Conservation (phyloP, 2,888 invertebrate species). For the Lapara coniferarum region DNA sequence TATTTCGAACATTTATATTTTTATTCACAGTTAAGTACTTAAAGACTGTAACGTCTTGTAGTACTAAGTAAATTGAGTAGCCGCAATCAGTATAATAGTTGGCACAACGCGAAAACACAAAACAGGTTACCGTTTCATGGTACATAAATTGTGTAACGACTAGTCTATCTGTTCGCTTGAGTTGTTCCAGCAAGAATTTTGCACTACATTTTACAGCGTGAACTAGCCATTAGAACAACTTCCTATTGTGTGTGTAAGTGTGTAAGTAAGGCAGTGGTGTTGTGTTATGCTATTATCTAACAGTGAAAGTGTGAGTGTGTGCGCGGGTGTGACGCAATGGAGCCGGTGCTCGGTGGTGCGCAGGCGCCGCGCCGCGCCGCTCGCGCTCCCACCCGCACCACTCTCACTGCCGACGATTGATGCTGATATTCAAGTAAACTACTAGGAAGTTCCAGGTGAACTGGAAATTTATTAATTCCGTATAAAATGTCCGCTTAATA, state of each 20-base stretch:
- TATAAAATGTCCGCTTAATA: conserved; percentile 45
- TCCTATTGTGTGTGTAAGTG: conserved; percentile 75
- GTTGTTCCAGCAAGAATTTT: conserved; percentile 36
- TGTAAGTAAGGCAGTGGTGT: conserved; percentile 79
- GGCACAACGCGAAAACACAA: conserved; percentile 16
- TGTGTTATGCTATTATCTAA: conserved; percentile 77
- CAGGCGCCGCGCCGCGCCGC: conserved; percentile 54
- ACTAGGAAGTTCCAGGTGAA: conserved; percentile 69
- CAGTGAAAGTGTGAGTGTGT: conserved; percentile 81
- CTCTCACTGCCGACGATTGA: conserved; percentile 48
- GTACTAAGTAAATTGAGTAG: background rate
- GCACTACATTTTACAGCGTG: conserved; percentile 45
- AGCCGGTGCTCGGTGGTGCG: conserved; percentile 44
- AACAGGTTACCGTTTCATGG: conserved; percentile 25
- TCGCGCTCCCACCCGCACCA: conserved; percentile 58
- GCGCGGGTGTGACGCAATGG: conserved; percentile 73
- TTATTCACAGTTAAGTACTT: background rate
- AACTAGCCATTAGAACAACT: conserved; percentile 62
- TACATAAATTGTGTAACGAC: conserved; percentile 24
- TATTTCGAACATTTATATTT: background rate
- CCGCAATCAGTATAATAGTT: conserved; percentile 12
- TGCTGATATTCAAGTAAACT: conserved; percentile 67
- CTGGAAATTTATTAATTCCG: conserved; percentile 57
- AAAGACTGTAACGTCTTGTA: background rate
- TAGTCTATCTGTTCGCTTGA: conserved; percentile 22